Conservation (phyloP, 2,113 vertebrate genomes). For the Pionites leucogaster region DNA sequence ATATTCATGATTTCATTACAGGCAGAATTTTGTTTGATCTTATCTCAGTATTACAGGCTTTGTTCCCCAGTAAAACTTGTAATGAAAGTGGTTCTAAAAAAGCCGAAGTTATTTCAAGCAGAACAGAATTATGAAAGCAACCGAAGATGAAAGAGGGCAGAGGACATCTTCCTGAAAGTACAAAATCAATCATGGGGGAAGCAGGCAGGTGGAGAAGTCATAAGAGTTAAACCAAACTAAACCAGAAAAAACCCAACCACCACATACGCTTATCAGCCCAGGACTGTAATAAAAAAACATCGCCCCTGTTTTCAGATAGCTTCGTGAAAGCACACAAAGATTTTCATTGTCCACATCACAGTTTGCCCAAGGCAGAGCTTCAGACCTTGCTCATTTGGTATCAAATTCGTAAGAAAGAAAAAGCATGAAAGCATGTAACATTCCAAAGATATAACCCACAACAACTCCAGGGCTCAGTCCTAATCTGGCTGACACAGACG, state of each 20-base stretch:
- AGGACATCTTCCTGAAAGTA: neutral
- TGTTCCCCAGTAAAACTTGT: neutral
- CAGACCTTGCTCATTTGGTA: neutral
- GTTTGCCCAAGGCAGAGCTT: neutral
- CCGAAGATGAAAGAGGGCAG: neutral
- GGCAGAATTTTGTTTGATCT: slow-evolving; percentile 36
- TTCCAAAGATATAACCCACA: neutral
- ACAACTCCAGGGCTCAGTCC: neutral
- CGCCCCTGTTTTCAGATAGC: neutral
- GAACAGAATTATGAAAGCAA: slow-evolving; percentile 22
- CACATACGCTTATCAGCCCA: neutral
- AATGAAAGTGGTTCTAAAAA: slow-evolving; percentile 1
- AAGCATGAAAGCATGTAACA: neutral
- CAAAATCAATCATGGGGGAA: neutral
- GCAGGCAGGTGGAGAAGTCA: neutral
- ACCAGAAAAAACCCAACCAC: neutral
- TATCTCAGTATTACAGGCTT: neutral
- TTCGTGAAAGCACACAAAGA: neutral
- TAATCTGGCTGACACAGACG: neutral
- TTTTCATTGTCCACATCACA: neutral
- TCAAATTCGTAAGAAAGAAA: neutral
- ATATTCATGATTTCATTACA: slow-evolving; percentile 22
- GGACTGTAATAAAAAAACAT: neutral
- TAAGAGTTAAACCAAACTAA: neutral
- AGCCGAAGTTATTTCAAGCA: neutral